Evolutionary conservation across 92 coral and sea anemone species (phyloP), one percentile per base, ranked within the genome.

Genomic region (Phenganax subtilis): DNA sequence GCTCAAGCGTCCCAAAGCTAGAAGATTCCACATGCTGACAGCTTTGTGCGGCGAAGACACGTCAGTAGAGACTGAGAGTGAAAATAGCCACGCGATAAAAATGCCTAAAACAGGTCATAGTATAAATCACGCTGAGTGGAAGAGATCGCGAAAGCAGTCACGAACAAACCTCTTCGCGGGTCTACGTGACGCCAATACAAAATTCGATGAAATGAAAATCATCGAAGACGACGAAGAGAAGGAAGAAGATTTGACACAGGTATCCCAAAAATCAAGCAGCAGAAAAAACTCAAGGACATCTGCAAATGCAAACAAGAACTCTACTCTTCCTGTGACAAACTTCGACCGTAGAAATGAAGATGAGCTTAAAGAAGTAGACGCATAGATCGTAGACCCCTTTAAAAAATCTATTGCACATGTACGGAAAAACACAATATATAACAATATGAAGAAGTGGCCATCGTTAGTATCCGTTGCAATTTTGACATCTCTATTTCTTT

Each of bases 111-210:
- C 8, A 75, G 10, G 80, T 20, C 11, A 20, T 63, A 75, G n/a
- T 55, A 14, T 5, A 65, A 52, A 20, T 10, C 20, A 25, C 77
- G 9, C 1, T 28, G 37, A 28, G 11, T 54, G 61, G 59, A 73
- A 30, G 17, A 44, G 55, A 8, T 73, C 25, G 74, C 74, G 10
- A 10, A 20, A 20, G 31, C 2, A 25, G 8, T 3, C 77, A 73
- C 77, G 56, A 20, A 58, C n/a, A 55, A 76, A 9, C 81, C 57
- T 76, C 56, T 76, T 76, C 54, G 55, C 47, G 27, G 65, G 66
- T 47, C 51, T 56, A 8, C 37, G 31, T 57, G 53, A 56, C 4
- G 70, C 54, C 3, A 76, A 37, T 30, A 44, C 28, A 52, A 61
- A 76, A 76, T 10, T 76, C 1, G 70, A 57, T 54, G 81, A 54